Evolutionary conservation across 2,797 vertebrate species (phyloP), one percentile per base, ranked within the genome.

Genomic region (Sparus aurata): DNA sequence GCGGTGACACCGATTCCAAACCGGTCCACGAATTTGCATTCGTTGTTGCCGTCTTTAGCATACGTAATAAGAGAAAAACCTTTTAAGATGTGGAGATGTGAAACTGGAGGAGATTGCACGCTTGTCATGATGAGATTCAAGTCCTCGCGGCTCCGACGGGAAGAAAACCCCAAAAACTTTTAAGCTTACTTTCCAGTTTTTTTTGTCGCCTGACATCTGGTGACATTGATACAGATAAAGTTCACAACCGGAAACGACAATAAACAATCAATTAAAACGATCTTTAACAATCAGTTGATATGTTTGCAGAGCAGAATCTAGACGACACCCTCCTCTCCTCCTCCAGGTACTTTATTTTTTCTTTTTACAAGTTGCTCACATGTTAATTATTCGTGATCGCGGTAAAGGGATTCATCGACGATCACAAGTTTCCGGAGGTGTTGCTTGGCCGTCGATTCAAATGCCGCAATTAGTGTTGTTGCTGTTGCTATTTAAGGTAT

Each of bases 21-120:
- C 80, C 27, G 73, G 16, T 87, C 85, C 89, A 85, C 85, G 88
- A 82, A 94, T 94, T 94, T 88, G 92, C 92, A 94, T 94, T 63
- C 75, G 61, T 87, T 86, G 86, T 85, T 74, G 64, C 79, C n/a
- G 53, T 90, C 89, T 92, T 93, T 88, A 91, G 85, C 91, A 91
- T 91, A 80, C 68, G 84, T 59, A 83, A 87, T 89, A 58, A 79
- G 67, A 68, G 30, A 9, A 34, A 34, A 81, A 62, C 76, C 65
- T 45, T 27, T 82, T 75, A 77, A 88, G 81, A 89, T 90, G 85
- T 82, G 85, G 43, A 91, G 87, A 86, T 92, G 15, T 74, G 74
- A 85, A 73, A 73, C 57, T 5, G 72, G 59, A 34, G 69, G 43
- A 55, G 65, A 82, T 67, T 57, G 69, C 15, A 34, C 57, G 75